Percentiles rank a stretch among this genome's conserved stretches.
phyloP scores from a whole-genome alignment of 2,113 vertebrate species.

The Ciconia boyciana region DNA sequence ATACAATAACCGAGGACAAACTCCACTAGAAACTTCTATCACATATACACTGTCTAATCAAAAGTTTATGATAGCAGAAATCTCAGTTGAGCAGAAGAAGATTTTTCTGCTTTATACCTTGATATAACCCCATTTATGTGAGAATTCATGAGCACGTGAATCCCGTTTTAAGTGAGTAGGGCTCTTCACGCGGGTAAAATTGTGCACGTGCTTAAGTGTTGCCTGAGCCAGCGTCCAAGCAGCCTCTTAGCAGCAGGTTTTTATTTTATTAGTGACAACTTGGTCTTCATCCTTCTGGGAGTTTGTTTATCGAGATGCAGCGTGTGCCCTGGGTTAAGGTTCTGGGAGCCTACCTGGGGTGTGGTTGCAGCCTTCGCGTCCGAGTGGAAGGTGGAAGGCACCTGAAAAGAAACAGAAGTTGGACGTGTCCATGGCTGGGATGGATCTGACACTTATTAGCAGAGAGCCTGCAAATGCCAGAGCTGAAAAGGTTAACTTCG shows the following conservation, averaged over 20 bases:
- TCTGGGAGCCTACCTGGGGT: accelerated
- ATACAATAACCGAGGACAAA: neutral
- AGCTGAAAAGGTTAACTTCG: neutral
- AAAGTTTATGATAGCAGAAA: neutral
- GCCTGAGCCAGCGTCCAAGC: neutral
- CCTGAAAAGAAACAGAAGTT: neutral
- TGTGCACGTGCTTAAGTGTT: neutral
- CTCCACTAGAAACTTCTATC: neutral
- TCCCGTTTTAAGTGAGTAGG: accelerated
- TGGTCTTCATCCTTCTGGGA: neutral
- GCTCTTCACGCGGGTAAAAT: neutral
- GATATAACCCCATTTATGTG: neutral
- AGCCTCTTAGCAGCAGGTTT: neutral
- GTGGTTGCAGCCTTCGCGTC: neutral
- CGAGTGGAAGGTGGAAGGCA: accelerated
- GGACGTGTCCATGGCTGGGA: neutral
- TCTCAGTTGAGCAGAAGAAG: neutral
- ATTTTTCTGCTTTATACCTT: neutral
- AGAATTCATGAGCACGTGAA: neutral
- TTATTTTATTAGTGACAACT: neutral
- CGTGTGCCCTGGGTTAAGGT: accelerated
- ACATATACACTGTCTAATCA: neutral
- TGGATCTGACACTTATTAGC: neutral
- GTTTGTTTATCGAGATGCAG: neutral
- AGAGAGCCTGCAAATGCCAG: neutral